phyloP scores from a whole-genome alignment of 2,113 vertebrate species.

The Tinamus guttatus region DNA sequence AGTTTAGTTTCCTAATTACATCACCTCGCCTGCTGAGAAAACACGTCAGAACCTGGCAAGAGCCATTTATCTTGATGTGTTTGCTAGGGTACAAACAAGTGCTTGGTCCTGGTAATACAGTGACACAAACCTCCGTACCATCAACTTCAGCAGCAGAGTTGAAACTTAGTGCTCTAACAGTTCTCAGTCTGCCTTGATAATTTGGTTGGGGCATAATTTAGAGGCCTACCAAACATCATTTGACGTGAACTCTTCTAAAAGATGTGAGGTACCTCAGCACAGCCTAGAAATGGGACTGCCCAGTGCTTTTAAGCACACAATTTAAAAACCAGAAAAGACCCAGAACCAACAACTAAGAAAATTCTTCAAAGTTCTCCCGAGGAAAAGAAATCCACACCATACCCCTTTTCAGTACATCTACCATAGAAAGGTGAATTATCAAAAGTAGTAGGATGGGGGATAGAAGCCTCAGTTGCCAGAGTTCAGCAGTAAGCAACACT shows the following conservation, averaged over 20 bases:
- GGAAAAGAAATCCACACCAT: not conserved
- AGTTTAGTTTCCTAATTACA: not conserved
- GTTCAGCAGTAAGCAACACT: conserved; percentile 56
- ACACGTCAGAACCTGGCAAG: not conserved
- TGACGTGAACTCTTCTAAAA: not conserved
- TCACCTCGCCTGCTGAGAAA: not conserved
- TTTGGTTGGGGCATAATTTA: not conserved
- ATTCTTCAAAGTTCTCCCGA: not conserved
- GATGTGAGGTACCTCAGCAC: not conserved
- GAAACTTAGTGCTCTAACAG: not conserved
- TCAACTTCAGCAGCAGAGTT: not conserved
- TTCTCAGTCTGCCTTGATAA: not conserved
- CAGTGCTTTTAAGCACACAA: not conserved
- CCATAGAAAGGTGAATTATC: not conserved
- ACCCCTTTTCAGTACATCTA: not conserved
- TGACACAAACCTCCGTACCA: not conserved
- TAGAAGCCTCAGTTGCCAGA: not conserved
- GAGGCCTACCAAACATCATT: not conserved
- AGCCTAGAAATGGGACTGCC: not conserved
- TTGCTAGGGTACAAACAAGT: not conserved
- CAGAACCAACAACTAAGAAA: not conserved
- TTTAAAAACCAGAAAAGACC: not conserved
- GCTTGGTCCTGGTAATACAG: not conserved
- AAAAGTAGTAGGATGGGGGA: not conserved
- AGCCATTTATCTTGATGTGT: not conserved